Base-by-base conservation (phyloP, 2,888 invertebrate genomes). In the Rhamphomyia laevipes region DNA sequence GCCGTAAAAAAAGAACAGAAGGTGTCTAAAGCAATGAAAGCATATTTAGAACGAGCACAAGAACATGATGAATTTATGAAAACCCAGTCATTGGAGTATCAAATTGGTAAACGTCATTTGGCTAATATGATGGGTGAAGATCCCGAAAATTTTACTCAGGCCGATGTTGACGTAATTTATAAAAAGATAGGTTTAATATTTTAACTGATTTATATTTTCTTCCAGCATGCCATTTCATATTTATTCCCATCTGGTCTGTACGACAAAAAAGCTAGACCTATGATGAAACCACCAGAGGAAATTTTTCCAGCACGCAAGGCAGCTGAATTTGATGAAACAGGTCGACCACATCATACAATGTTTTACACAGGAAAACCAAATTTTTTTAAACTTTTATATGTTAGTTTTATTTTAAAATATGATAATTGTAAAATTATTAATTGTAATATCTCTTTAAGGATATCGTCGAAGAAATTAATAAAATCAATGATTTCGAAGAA, bases 121-220 rank as follows among this genome's bases (percentile, higher is more conserved):
- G 97, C 99, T 1, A 96, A 95, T 67, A 99, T 99, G 82, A 99
- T 99, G 97, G 96, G 96, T 1, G 83, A 84, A 68, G 86, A 96
- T 74, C 84, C 87, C 0, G 87, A 92, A 61, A 81, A 78, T 1
- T 90, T 97, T 64, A 86, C 86, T 0, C 89, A 95, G 64, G 77
- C 81, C 48, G 89, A 94, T 65, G 77, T 96, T 30, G 81, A 93
- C 72, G 87, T 88, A 74, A 73, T 73, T 68, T 17, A n/a, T 6
- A 2, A 35, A 6, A 4, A n/a, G 13, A 6, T 37, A 3, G 1
- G 42, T 31, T 4, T 16, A 17, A 5, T 10, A 13, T 11, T 13
- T 13, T 7, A 18, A 31, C 43, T 42, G 21, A 17, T 35, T 15
- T 45, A 46, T 27, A 49, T 46, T 51, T 56, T 58, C 55, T 71